Conservation (phyloP, 2,888 invertebrate species). For the Philereme transversata region DNA sequence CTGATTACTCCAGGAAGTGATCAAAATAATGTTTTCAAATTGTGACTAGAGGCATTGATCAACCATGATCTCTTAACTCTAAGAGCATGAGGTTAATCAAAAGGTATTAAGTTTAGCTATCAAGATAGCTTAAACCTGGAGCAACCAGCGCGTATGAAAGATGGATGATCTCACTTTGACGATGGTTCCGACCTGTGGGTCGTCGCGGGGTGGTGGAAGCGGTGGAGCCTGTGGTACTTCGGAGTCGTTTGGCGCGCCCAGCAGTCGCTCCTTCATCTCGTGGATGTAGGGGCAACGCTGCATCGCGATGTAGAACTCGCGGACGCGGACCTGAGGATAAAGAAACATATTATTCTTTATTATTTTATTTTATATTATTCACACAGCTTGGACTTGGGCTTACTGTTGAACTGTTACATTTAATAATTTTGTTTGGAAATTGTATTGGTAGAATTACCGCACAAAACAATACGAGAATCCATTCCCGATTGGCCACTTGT, state of each 20-base stretch:
- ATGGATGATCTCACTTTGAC: conserved; percentile 89
- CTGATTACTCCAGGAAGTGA: conserved; percentile 33
- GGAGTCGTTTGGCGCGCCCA: conserved; percentile 86
- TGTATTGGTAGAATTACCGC: too few species aligned
- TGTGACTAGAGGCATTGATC: too few species aligned
- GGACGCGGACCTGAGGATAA: conserved; percentile 72
- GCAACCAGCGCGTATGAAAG: conserved; percentile 42
- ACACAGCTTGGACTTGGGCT: too few species aligned
- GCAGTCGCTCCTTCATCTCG: conserved; percentile 96
- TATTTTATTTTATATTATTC: too few species aligned
- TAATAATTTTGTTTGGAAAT: too few species aligned
- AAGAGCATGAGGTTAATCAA: too few species aligned
- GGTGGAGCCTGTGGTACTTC: conserved; percentile 49
- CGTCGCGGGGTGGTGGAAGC: conserved; percentile 58
- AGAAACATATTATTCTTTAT: background rate
- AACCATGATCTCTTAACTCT: too few species aligned
- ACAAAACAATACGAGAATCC: background rate
- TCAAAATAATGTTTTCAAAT: background rate
- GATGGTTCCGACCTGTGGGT: conserved; percentile 92
- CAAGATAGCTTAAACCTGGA: conserved; percentile 23
- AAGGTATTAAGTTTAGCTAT: background rate
- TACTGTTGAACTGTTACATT: too few species aligned
- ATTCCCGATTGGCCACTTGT: conserved; percentile 31
- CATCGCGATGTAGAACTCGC: conserved; percentile 87
- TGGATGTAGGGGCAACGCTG: conserved; percentile 96